Evolutionary conservation across 2,113 vertebrate genomes (phyloP).

Genomic region (Progne subis): DNA sequence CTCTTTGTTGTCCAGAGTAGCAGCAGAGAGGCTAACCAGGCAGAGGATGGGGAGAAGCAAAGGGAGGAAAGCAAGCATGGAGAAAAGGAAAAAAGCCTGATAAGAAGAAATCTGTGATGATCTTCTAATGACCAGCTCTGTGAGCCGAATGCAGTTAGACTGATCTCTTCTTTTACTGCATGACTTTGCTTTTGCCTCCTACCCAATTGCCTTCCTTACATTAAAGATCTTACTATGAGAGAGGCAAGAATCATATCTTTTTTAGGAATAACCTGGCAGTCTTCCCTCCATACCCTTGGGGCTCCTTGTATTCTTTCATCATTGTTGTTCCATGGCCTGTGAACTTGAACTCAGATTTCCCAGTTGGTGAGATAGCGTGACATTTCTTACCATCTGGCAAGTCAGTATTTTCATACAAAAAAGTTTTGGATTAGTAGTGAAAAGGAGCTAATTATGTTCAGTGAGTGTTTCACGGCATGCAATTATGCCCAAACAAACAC

Average conservation of each 20-base stretch:
- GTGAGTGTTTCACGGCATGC: constrained; percentile 54
- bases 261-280: background rate
- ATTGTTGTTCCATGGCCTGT: background rate
- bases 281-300: background rate
- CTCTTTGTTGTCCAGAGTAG: background rate
- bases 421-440: constrained; percentile 39
- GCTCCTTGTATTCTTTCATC: background rate
- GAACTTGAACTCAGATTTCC: constrained; percentile 61
- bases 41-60: fast-evolving
- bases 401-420: constrained; percentile 17
- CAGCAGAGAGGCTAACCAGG: background rate
- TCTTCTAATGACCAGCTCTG: background rate
- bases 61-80: background rate
- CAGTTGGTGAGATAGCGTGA: constrained; percentile 35
- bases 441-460: constrained; percentile 68
- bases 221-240: background rate
- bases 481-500: constrained; percentile 69
- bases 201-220: background rate
- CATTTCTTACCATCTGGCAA: constrained; percentile 69
- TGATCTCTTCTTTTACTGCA: background rate
- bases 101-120: background rate
- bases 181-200: background rate
- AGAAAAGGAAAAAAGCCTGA: background rate
- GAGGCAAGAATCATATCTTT: background rate
- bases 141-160: background rate